A percentile compares a stretch with the other conserved stretches of the same genome.
phyloP scores from a whole-genome alignment of 2,113 vertebrate genomes.

The Porphyrio hochstetteri region DNA sequence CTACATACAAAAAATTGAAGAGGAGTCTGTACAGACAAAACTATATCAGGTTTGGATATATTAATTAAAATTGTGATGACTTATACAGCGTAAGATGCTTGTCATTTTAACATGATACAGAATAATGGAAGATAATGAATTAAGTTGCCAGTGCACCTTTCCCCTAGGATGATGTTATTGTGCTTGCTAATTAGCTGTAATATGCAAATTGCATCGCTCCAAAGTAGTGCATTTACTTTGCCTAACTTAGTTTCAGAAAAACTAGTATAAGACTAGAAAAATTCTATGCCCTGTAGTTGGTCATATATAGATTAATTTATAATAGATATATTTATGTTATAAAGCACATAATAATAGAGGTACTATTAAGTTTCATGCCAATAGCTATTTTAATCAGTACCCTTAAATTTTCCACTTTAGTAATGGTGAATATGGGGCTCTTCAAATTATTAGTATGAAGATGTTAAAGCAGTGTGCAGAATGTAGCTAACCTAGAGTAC shows the following conservation, averaged over 20 bases:
- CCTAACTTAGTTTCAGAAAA: background rate
- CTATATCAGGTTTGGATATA: conserved; percentile 49
- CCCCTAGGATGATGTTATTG: conserved; percentile 75
- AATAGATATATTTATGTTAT: background rate
- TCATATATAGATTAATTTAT: background rate
- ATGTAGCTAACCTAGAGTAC: background rate
- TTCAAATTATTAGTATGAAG: background rate
- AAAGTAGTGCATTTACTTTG: conserved; percentile 11
- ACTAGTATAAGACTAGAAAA: background rate
- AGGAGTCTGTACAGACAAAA: background rate
- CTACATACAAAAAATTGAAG: background rate
- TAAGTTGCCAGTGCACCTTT: conserved; percentile 64
- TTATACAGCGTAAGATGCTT: conserved; percentile 61
- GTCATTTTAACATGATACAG: conserved; percentile 81
- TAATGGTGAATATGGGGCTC: background rate
- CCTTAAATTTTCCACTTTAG: background rate
- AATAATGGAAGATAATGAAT: conserved; percentile 80
- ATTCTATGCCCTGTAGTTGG: background rate
- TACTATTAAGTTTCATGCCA: background rate
- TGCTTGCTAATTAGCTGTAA: conserved; percentile 88
- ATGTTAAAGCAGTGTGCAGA: background rate
- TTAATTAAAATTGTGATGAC: conserved; percentile 70
- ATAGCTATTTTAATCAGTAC: background rate
- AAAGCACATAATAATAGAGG: background rate
- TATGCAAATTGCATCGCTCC: conserved; percentile 79